phyloP scores from a whole-genome alignment of 1,140 invertebrate species.

The Holotrichia oblita region DNA sequence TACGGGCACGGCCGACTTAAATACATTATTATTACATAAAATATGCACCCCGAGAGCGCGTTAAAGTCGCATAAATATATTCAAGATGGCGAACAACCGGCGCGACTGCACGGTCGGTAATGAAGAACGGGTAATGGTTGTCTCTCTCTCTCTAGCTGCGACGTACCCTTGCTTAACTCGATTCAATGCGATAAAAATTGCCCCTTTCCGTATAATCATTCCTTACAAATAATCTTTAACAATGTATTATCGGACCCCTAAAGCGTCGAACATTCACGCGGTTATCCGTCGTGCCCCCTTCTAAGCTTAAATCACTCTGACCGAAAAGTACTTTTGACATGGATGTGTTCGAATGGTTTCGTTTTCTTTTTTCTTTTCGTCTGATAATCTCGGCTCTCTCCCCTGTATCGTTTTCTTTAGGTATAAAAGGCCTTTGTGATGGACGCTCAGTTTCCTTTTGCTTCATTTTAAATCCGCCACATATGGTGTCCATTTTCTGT shows the following conservation, averaged over 20 bases:
- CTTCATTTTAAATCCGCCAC: background rate
- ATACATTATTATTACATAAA: conserved; percentile 10
- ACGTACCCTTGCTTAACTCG: background rate
- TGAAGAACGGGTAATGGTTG: background rate
- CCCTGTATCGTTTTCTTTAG: background rate
- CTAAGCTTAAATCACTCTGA: background rate
- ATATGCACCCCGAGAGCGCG: conserved; percentile 10
- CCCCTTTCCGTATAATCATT: background rate
- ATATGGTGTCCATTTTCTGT: background rate
- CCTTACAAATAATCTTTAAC: conserved; percentile 13
- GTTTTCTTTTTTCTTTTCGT: background rate
- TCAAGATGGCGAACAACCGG: conserved; percentile 2
- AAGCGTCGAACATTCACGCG: conserved; percentile 11
- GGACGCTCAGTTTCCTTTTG: background rate
- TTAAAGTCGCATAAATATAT: background rate
- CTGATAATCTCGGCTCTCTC: background rate
- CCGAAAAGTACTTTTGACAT: background rate
- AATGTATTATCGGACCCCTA: conserved; percentile 12
- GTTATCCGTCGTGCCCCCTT: conserved; percentile 1
- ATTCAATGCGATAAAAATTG: background rate
- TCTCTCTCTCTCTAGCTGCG: too few relatives aligned
- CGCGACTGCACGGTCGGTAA: background rate
- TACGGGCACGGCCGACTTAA: background rate
- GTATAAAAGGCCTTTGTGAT: conserved; percentile 6
- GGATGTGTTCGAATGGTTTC: background rate